A percentile compares a stretch with the other conserved stretches of the same genome.
phyloP scores from a whole-genome alignment of 2,888 invertebrate genomes.

The Dryomyza anilis region DNA sequence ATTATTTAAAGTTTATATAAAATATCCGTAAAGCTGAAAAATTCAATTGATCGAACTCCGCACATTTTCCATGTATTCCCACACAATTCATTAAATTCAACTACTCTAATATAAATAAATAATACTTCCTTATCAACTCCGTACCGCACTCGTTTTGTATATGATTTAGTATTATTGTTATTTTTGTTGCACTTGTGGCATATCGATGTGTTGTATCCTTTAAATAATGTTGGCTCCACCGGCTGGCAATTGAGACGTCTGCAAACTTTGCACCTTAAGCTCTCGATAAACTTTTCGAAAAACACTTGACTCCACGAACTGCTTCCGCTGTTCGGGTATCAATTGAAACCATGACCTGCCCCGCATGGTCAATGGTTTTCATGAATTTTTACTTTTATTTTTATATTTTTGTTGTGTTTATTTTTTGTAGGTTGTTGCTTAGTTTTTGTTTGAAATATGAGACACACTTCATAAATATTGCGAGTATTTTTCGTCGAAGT shows the following conservation, averaged over 20 bases:
- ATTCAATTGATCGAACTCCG: too few relatives aligned
- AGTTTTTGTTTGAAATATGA: slow-evolving; percentile 35
- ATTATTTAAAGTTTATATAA: too few relatives aligned
- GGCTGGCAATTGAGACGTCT: slow-evolving; percentile 44
- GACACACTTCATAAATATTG: slow-evolving; percentile 40
- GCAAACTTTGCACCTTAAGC: slow-evolving; percentile 45
- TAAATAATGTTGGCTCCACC: slow-evolving; percentile 35
- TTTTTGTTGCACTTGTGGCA: background rate
- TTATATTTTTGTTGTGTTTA: background rate
- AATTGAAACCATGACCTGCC: background rate
- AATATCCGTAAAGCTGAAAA: too few relatives aligned
- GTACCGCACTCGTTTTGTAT: too few relatives aligned
- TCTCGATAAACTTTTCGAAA: slow-evolving; percentile 31
- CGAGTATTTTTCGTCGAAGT: background rate
- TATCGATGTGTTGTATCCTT: slow-evolving; percentile 22
- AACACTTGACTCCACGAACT: background rate
- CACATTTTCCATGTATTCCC: too few relatives aligned
- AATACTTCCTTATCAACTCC: too few relatives aligned
- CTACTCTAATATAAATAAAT: too few relatives aligned
- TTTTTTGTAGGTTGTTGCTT: slow-evolving; percentile 9
- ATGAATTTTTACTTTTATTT: background rate
- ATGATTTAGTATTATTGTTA: background rate
- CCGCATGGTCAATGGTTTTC: background rate
- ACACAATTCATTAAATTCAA: too few relatives aligned
- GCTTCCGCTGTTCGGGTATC: background rate